Percentiles rank a stretch among this genome's conserved stretches.
phyloP scores from a whole-genome alignment of 2,797 vertebrate species.

The Lacerta viridis region DNA sequence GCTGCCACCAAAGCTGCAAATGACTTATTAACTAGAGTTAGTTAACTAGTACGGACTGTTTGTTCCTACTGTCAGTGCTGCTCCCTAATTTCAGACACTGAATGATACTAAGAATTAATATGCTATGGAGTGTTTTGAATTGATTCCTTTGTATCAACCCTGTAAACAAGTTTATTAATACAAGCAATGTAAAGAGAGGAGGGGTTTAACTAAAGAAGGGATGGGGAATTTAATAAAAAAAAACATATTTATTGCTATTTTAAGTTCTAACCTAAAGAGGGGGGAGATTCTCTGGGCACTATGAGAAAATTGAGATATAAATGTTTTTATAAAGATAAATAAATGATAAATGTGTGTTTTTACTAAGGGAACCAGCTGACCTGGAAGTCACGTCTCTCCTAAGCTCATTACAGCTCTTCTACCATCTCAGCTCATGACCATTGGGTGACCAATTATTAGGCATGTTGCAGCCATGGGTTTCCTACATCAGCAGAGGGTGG shows the following conservation, averaged over 20 bases:
- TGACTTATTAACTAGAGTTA: not conserved
- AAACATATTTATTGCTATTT: not conserved
- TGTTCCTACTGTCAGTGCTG: not conserved
- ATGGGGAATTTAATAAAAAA: no score
- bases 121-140: not conserved
- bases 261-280: not conserved
- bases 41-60: not conserved
- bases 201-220: no score
- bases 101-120: not conserved
- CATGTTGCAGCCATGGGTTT: no score
- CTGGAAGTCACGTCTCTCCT: not conserved
- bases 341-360: no score
- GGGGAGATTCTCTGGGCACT: not conserved
- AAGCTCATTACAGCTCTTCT: not conserved
- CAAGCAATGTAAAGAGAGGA: no score
- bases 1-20: not conserved
- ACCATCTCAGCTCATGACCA: not conserved
- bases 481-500: no score
- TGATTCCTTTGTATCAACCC: not conserved
- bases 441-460: no score
- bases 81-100: not conserved
- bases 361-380: no score
- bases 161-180: not conserved
- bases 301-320: not conserved
- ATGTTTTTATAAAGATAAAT: not conserved